Evolutionary conservation across 1,140 invertebrate genomes (phyloP).

Genomic region (Brevipalpus yothersi): DNA sequence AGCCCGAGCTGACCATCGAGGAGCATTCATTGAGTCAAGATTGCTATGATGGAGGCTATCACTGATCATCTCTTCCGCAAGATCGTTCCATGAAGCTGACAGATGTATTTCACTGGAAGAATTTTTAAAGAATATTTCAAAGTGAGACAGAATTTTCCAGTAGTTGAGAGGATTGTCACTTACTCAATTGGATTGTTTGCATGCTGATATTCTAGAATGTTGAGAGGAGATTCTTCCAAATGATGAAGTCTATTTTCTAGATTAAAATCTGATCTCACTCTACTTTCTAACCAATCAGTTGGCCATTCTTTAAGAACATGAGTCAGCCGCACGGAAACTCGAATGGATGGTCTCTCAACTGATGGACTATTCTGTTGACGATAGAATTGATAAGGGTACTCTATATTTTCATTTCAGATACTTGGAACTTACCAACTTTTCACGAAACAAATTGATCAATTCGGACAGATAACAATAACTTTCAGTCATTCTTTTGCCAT

Average conservation of each 20-base stretch:
- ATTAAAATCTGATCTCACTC: neutral
- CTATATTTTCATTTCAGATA: neutral
- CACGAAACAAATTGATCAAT: constrained; percentile 23
- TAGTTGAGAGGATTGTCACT: neutral
- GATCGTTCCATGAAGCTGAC: constrained; percentile 59
- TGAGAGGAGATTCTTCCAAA: neutral
- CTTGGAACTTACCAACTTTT: constrained; percentile 20
- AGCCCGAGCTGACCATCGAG: constrained; percentile 34
- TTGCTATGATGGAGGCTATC: constrained; percentile 37
- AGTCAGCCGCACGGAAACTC: constrained; percentile 51
- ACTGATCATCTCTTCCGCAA: constrained; percentile 59
- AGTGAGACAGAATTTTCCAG: neutral
- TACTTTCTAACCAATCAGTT: constrained; percentile 1
- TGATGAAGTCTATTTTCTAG: neutral
- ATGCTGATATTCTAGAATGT: neutral
- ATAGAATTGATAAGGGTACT: neutral
- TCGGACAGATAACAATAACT: constrained; percentile 55
- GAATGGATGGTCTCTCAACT: constrained; percentile 26
- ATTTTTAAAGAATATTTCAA: neutral
- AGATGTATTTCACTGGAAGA: constrained; percentile 41
- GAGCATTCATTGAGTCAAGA: constrained; percentile 58
- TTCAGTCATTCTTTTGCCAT: constrained; percentile 49
- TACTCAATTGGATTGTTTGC: neutral
- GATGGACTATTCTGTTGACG: neutral
- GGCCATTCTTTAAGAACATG: constrained; percentile 48